Evolutionary conservation across 2,888 invertebrate species (phyloP).

Genomic region (Drosophila diplacantha): DNA sequence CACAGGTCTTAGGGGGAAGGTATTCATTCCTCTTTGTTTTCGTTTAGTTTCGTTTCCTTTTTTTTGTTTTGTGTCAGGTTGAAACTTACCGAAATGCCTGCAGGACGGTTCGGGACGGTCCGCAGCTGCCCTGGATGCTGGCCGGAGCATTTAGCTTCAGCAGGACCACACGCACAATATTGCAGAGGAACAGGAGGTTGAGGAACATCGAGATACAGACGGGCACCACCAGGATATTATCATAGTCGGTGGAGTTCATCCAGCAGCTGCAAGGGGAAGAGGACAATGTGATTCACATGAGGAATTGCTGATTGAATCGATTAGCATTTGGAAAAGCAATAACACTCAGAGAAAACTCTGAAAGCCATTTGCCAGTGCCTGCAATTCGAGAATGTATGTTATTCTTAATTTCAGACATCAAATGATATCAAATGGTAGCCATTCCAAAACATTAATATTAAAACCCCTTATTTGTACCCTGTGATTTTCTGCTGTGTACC

Average conservation of each 20-base stretch:
- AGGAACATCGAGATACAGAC: constrained; percentile 88
- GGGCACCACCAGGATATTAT: constrained; percentile 86
- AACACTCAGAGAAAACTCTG: background rate
- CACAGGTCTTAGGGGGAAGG: constrained; percentile 30
- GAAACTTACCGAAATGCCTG: constrained; percentile 84
- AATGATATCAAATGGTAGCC: no score
- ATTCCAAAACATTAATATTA: background rate
- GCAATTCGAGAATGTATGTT: no score
- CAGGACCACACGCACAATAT: constrained; percentile 91
- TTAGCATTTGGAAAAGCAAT: constrained; percentile 13
- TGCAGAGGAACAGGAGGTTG: constrained; percentile 91
- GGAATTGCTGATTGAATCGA: constrained; percentile 57
- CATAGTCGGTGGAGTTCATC: constrained; percentile 86
- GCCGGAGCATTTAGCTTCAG: constrained; percentile 86
- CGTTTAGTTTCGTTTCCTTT: constrained; percentile 25
- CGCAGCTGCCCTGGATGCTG: constrained; percentile 82
- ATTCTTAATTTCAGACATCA: no score
- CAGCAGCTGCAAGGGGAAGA: constrained; percentile 81
- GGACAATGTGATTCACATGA: constrained; percentile 12
- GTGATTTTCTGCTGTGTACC: background rate
- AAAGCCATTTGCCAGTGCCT: no score
- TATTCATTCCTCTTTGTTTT: constrained; percentile 44
- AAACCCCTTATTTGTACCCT: background rate
- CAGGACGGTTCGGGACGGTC: constrained; percentile 84
- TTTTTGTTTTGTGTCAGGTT: background rate